Evolutionary conservation across 64 coral and sea anemone species (phyloP).

Genomic region (Actinia equina): DNA sequence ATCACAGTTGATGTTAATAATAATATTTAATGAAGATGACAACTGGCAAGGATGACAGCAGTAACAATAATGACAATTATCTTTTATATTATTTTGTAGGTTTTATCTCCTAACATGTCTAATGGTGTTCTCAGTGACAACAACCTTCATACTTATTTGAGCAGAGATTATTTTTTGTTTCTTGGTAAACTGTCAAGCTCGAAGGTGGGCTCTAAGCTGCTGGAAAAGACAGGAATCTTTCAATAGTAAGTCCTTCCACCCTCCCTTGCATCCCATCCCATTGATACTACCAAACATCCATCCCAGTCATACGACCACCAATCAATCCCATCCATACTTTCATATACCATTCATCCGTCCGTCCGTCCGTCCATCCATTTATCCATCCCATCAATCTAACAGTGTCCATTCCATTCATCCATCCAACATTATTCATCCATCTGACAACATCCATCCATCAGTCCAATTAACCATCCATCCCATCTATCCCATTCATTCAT

Average conservation of each 20-base stretch:
- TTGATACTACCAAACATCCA: neutral
- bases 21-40: too few relatives aligned
- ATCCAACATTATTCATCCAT: too few relatives aligned
- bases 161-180: conserved; percentile 92
- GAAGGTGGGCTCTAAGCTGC: conserved; percentile 62
- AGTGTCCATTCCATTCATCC: too few relatives aligned
- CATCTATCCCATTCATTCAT: neutral
- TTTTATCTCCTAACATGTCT: conserved; percentile 54
- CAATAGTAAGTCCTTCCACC: conserved; percentile 74
- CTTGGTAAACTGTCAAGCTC: conserved; percentile 92
- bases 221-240: conserved; percentile 82
- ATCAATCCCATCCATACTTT: neutral
- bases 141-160: conserved; percentile 68
- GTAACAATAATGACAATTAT: neutral
- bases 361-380: neutral
- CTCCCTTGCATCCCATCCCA: neutral
- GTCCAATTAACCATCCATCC: neutral
- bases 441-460: neutral
- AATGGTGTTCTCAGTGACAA: conserved; percentile 65
- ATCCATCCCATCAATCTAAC: too few relatives aligned
- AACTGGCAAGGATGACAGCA: too few relatives aligned
- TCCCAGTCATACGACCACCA: neutral
- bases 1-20: neutral
- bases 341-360: too few relatives aligned
- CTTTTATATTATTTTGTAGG: conserved; percentile 20